A percentile compares a stretch with the other conserved stretches of the same genome.
Conservation (phyloP, 2,888 invertebrate genomes). For the Apodemia zela region DNA sequence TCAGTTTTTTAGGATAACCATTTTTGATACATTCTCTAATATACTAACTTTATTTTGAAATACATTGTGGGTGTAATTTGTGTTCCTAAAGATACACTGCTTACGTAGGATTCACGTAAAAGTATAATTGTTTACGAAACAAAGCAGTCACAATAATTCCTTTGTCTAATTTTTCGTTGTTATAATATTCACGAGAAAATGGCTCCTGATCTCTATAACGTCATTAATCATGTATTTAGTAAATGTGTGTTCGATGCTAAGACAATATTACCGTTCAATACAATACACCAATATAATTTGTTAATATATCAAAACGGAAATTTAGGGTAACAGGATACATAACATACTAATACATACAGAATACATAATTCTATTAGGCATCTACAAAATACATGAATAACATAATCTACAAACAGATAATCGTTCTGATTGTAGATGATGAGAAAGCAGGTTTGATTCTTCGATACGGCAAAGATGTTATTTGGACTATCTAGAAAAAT, state of each 20-base stretch:
- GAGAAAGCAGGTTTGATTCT: no score
- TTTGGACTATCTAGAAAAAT: no score
- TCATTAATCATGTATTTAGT: slow-evolving; percentile 37
- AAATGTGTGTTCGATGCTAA: slow-evolving; percentile 34
- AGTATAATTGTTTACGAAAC: neutral
- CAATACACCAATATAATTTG: slow-evolving; percentile 23
- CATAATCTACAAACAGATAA: no score
- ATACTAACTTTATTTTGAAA: no score
- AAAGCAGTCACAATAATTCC: neutral
- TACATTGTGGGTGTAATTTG: no score
- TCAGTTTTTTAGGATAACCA: no score
- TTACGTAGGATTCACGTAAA: neutral
- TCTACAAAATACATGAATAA: neutral
- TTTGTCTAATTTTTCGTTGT: neutral
- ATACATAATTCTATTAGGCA: neutral
- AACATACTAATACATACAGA: slow-evolving; percentile 3
- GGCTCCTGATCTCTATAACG: slow-evolving; percentile 25
- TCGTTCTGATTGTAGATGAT: no score
- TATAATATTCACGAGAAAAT: neutral
- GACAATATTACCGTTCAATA: slow-evolving; percentile 35
- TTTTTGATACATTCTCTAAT: no score
- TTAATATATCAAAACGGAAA: slow-evolving; percentile 4
- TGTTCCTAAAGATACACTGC: no score
- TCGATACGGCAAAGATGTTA: no score
- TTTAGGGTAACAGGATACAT: neutral